Percentiles rank a stretch among this genome's conserved stretches.
phyloP scores from a whole-genome alignment of 2,888 invertebrate genomes.

The Hydraecia micacea region DNA sequence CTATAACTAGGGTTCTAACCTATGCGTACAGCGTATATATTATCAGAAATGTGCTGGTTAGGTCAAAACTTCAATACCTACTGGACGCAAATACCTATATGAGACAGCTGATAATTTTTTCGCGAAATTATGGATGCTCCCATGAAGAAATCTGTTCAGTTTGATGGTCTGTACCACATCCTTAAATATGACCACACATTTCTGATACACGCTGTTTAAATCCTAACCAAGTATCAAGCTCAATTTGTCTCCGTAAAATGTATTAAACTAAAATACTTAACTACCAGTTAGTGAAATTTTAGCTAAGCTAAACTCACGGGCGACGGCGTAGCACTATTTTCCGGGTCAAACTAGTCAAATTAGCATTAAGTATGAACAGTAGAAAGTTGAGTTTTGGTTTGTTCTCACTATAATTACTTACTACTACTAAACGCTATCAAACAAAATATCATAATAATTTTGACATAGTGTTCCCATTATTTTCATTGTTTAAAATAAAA shows the following conservation, averaged over 20 bases:
- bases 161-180: not conserved
- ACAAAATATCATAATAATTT: not conserved
- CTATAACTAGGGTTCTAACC: too few species aligned
- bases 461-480: not conserved
- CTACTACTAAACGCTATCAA: not conserved
- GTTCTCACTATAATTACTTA: not conserved
- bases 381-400: conserved; percentile 29
- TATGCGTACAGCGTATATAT: not conserved
- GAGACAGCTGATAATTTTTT: not conserved
- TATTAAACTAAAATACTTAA: conserved; percentile 5
- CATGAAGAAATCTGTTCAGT: not conserved
- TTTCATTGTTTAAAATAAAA: not conserved
- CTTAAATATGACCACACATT: not conserved
- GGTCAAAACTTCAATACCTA: not conserved
- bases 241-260: not conserved
- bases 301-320: conserved; percentile 12
- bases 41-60: not conserved
- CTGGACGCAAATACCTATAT: not conserved
- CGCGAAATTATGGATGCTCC: not conserved
- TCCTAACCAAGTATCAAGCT: too few species aligned
- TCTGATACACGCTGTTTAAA: not conserved
- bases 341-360: conserved; percentile 50
- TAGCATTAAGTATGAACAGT: conserved; percentile 33
- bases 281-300: conserved; percentile 12
- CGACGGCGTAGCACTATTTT: conserved; percentile 21